These are phyloP conservation scores for Oedothorax gibbosus DNA, from an alignment of 1,140 invertebrate species.

Conservation along the genomic window DNA sequence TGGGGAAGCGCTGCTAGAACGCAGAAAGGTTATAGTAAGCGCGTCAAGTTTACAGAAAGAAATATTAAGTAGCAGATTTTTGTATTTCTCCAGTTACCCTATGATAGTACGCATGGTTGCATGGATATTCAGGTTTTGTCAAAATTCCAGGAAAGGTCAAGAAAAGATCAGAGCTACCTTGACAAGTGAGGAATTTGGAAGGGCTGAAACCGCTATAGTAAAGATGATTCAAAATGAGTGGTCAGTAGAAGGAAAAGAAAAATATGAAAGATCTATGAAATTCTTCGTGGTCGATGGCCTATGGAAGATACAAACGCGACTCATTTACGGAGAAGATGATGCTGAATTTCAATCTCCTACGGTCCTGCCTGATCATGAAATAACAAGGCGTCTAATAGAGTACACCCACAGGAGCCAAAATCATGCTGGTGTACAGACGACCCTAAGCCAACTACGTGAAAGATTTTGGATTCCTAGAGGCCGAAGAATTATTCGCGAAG, in stretches of 20 bases:
- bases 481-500: background rate
- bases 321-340: slow-evolving; percentile 3
- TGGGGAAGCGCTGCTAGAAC: background rate
- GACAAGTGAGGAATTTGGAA: background rate
- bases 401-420: background rate
- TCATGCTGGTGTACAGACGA: background rate
- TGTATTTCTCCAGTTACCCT: slow-evolving; percentile 12
- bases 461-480: slow-evolving; percentile 39
- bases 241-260: background rate
- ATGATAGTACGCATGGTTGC: background rate
- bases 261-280: background rate
- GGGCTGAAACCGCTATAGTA: background rate
- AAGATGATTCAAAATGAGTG: slow-evolving; percentile 17
- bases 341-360: slow-evolving; percentile 14
- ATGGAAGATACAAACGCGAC: slow-evolving; percentile 10
- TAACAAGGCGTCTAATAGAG: background rate
- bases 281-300: background rate
- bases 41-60: background rate
- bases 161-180: background rate
- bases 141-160: background rate
- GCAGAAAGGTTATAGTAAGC: background rate
- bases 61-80: slow-evolving; percentile 13
- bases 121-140: background rate
- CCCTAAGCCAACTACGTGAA: slow-evolving; percentile 13
- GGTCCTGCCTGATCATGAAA: slow-evolving; percentile 19